Percentiles rank a stretch among this genome's conserved stretches.
Conservation (phyloP, 37 sponge, comb jelly and placozoan genomes). For the Agelas oroides region DNA sequence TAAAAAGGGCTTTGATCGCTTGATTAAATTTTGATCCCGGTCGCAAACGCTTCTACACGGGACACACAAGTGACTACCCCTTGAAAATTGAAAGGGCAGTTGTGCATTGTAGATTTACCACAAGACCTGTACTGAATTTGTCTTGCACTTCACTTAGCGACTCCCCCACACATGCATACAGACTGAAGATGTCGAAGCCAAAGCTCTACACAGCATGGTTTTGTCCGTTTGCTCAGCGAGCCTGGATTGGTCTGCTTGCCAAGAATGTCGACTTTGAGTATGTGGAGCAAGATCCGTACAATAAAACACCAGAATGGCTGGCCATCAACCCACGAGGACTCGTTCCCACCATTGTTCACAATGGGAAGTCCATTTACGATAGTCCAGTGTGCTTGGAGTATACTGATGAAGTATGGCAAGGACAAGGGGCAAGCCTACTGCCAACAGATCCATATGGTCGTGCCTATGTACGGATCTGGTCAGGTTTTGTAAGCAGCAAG, state of each 20-base stretch:
- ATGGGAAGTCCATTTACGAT: slow-evolving; percentile 33
- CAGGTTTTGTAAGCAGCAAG: slow-evolving; percentile 17
- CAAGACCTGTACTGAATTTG: too few relatives aligned
- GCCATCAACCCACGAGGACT: slow-evolving; percentile 43
- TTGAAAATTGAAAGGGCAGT: too few relatives aligned
- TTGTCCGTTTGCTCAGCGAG: slow-evolving; percentile 54
- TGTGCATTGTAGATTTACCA: too few relatives aligned
- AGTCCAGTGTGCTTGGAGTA: slow-evolving; percentile 31
- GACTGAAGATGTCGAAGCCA: not conserved
- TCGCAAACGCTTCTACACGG: too few relatives aligned
- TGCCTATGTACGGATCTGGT: slow-evolving; percentile 18
- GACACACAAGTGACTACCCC: too few relatives aligned
- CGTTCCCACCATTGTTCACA: slow-evolving; percentile 31
- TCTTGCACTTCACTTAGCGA: too few relatives aligned
- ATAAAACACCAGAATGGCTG: slow-evolving; percentile 47
- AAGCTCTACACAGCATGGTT: slow-evolving; percentile 41
- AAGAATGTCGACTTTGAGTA: slow-evolving; percentile 38
- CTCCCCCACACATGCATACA: too few relatives aligned
- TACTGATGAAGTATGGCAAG: slow-evolving; percentile 32
- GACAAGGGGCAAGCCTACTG: slow-evolving; percentile 6
- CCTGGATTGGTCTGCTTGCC: slow-evolving; percentile 37
- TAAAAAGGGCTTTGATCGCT: too few relatives aligned
- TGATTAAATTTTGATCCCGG: too few relatives aligned
- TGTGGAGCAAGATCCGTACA: slow-evolving; percentile 44
- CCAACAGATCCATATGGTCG: slow-evolving; percentile 20